Evolutionary conservation across 2,113 vertebrate genomes (phyloP).

Genomic region (Pholis gunnellus): DNA sequence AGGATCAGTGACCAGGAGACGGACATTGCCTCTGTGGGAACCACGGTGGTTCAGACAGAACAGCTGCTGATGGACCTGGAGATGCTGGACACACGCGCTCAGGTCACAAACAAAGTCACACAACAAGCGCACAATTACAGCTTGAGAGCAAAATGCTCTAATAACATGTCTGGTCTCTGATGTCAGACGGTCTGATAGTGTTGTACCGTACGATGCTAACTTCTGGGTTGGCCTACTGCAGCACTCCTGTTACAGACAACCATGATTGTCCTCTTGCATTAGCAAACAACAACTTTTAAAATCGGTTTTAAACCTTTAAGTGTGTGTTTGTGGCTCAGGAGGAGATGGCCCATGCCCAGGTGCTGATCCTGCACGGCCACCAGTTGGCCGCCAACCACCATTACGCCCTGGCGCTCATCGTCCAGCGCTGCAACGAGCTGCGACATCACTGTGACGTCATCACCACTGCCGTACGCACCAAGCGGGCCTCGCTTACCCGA

Average conservation of each 20-base stretch:
- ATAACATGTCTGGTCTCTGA: background rate
- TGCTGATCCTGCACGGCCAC: constrained; percentile 92
- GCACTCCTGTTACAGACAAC: background rate
- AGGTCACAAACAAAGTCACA: constrained; percentile 81
- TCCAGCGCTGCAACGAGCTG: constrained; percentile 95
- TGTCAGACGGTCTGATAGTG: background rate
- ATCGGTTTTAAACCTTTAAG: background rate
- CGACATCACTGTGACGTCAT: constrained; percentile 90
- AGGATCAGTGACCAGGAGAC: constrained; percentile 86
- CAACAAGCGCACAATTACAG: background rate
- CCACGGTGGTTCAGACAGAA: constrained; percentile 86
- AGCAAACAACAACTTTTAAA: background rate
- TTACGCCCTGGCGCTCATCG: constrained; percentile 93
- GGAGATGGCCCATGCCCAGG: constrained; percentile 88
- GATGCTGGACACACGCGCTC: constrained; percentile 84
- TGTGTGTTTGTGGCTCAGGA: constrained; percentile 81
- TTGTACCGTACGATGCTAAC: background rate
- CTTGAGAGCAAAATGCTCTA: background rate
- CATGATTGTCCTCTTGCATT: background rate
- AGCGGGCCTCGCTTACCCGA: constrained; percentile 83
- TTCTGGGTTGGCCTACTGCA: background rate
- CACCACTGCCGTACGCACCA: constrained; percentile 85
- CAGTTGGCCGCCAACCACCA: constrained; percentile 93
- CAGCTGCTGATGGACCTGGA: constrained; percentile 89
- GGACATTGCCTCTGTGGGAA: constrained; percentile 83